Percentiles rank a stretch among this genome's conserved stretches.
Conservation (phyloP, 2,888 invertebrate species). For the Habroteleia sp. region DNA sequence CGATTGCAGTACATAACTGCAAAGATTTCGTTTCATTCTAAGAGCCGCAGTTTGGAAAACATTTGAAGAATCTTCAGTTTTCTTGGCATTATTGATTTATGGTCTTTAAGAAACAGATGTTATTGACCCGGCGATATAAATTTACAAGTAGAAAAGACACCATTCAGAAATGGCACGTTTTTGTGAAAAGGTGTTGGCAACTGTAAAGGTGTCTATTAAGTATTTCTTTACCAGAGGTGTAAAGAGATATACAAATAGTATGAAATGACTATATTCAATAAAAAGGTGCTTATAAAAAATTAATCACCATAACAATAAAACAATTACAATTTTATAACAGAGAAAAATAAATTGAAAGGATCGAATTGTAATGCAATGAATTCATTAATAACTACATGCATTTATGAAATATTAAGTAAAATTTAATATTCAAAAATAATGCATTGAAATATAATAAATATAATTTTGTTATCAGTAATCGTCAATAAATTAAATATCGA, state of each 20-base stretch:
- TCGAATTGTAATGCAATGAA: too few species aligned
- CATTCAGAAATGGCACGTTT: slow-evolving; percentile 34
- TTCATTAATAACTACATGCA: too few species aligned
- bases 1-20: too few species aligned
- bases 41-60: background rate
- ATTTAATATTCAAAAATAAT: too few species aligned
- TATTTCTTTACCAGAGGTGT: slow-evolving; percentile 3
- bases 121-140: slow-evolving; percentile 38
- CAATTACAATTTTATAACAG: background rate
- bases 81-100: slow-evolving; percentile 35
- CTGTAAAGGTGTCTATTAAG: slow-evolving; percentile 20
- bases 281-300: background rate
- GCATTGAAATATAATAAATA: too few species aligned
- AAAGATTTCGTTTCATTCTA: slow-evolving; percentile 10
- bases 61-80: slow-evolving; percentile 6
- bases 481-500: too few species aligned
- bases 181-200: slow-evolving; percentile 27
- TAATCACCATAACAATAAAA: background rate
- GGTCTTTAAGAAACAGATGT: slow-evolving; percentile 32
- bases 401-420: too few species aligned
- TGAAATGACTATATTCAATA: background rate
- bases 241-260: background rate
- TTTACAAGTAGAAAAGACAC: slow-evolving; percentile 27
- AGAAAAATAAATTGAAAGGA: too few species aligned
- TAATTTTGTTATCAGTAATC: too few species aligned